These are phyloP conservation scores for Tuta absoluta DNA, from an alignment of 2,888 invertebrate species.

Conservation along the genomic window DNA sequence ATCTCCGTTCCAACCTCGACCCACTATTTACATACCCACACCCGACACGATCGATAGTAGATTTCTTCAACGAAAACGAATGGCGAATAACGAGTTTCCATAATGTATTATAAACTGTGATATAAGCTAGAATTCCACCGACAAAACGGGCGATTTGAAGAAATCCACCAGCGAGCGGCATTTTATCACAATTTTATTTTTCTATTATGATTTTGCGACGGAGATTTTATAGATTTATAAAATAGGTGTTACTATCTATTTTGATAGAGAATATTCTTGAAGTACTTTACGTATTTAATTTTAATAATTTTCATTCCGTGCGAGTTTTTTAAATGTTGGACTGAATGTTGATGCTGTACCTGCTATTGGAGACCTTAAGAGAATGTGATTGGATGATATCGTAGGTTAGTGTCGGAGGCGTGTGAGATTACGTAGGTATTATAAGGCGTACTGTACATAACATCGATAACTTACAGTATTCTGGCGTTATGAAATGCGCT, in stretches of 20 bases:
- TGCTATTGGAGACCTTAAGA: slow-evolving; percentile 49
- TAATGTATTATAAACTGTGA: slow-evolving; percentile 79
- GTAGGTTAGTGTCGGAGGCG: slow-evolving; percentile 41
- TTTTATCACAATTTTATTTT: slow-evolving; percentile 75
- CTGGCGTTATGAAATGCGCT: slow-evolving; percentile 34
- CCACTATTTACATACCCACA: slow-evolving; percentile 39
- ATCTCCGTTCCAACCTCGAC: slow-evolving; percentile 36
- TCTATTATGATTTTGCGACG: slow-evolving; percentile 66
- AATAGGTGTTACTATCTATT: slow-evolving; percentile 60
- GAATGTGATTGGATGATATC: slow-evolving; percentile 51
- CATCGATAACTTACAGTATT: slow-evolving; percentile 48
- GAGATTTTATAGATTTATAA: slow-evolving; percentile 60
- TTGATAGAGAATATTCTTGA: slow-evolving; percentile 69
- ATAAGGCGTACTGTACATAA: slow-evolving; percentile 48
- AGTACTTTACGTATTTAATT: slow-evolving; percentile 76
- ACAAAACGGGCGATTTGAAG: slow-evolving; percentile 70
- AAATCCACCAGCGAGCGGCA: slow-evolving; percentile 72
- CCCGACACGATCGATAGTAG: slow-evolving; percentile 64
- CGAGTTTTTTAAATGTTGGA: slow-evolving; percentile 67
- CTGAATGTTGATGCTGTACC: slow-evolving; percentile 71
- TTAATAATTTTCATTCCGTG: slow-evolving; percentile 77
- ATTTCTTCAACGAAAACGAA: slow-evolving; percentile 74
- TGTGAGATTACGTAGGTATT: slow-evolving; percentile 47
- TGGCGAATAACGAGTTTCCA: slow-evolving; percentile 64
- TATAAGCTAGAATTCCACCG: slow-evolving; percentile 79